Percentiles rank a stretch among this genome's conserved stretches.
Conservation (phyloP, 2,888 invertebrate species). For the Aphodius sticticus region DNA sequence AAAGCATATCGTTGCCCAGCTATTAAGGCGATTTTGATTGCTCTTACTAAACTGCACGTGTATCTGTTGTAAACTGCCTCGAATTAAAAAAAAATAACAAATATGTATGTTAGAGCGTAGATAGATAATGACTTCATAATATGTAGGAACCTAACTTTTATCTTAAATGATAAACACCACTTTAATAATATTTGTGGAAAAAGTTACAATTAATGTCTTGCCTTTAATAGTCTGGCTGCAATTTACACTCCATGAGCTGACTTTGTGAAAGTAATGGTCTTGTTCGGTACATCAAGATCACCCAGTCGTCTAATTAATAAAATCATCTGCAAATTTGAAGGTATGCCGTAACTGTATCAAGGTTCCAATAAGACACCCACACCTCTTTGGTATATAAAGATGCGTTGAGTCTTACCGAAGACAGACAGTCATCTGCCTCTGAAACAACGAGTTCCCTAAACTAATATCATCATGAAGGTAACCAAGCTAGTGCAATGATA, state of each 20-base stretch:
- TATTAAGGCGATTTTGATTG: not conserved
- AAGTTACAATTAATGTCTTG: not conserved
- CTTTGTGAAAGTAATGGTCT: not conserved
- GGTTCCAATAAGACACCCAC: conserved; percentile 27
- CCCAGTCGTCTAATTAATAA: not conserved
- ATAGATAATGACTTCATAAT: not conserved
- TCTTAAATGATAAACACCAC: not conserved
- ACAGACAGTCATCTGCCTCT: conserved; percentile 42
- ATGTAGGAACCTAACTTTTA: not conserved
- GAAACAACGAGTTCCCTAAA: not conserved
- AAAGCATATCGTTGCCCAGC: not conserved
- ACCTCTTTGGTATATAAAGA: conserved; percentile 23
- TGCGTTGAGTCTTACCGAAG: conserved; percentile 45
- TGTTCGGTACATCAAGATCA: not conserved
- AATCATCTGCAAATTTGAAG: conserved; percentile 12
- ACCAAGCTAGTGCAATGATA: not conserved
- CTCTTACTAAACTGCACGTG: not conserved
- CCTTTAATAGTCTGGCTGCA: not conserved
- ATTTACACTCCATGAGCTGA: not conserved
- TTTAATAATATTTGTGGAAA: not conserved
- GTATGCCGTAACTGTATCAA: conserved; percentile 29
- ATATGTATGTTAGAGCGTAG: not conserved
- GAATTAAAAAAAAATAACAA: not conserved
- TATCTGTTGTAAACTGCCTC: not conserved
- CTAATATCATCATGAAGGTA: conserved; percentile 8